Evolutionary conservation across 2,113 vertebrate species (phyloP).

Genomic region (Sylvietta virens): DNA sequence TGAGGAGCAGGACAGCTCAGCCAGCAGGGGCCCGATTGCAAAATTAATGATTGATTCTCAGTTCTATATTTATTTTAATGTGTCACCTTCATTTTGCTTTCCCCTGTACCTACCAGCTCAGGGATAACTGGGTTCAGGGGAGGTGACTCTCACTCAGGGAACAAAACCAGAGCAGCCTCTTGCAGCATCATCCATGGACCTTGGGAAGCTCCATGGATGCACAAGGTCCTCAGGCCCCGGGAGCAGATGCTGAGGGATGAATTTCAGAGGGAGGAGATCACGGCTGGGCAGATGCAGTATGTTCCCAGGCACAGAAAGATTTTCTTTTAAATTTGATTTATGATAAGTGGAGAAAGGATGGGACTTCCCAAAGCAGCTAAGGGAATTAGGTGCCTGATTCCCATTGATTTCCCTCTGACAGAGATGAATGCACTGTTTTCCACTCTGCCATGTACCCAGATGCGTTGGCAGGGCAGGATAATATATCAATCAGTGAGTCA

Average conservation of each 20-base stretch:
- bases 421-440: slow-evolving; percentile 62
- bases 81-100: neutral
- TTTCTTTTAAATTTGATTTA: slow-evolving; percentile 51
- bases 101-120: neutral
- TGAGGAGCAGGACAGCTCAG: neutral
- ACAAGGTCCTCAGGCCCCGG: neutral
- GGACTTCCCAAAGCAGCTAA: slow-evolving; percentile 58
- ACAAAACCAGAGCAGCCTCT: neutral
- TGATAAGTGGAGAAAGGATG: slow-evolving; percentile 19
- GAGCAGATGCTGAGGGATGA: neutral
- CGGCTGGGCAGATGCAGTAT: neutral
- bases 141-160: neutral
- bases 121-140: neutral
- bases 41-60: neutral
- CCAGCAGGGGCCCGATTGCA: neutral
- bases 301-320: neutral
- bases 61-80: neutral
- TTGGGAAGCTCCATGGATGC: fast-evolving
- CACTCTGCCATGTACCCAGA: slow-evolving; percentile 21
- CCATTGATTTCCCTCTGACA: slow-evolving; percentile 64
- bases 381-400: slow-evolving; percentile 58
- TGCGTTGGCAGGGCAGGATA: slow-evolving; percentile 51
- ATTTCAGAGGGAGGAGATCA: neutral
- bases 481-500: slow-evolving; percentile 59
- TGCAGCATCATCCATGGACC: neutral